phyloP scores from a whole-genome alignment of 1,140 invertebrate species.

The Tenebrio molitor region DNA sequence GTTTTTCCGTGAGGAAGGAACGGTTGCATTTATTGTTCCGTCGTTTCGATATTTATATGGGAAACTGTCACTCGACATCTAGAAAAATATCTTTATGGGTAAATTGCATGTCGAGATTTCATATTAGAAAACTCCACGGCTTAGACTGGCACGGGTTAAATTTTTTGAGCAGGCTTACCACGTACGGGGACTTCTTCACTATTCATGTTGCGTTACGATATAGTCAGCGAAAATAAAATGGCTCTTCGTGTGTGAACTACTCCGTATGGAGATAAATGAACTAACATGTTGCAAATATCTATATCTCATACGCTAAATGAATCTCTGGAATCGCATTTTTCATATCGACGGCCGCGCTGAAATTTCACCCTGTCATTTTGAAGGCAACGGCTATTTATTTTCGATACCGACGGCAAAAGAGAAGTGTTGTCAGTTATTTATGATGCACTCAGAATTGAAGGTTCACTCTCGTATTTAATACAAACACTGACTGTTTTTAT shows the following conservation, averaged over 20 bases:
- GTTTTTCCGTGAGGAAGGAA: neutral
- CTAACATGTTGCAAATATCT: constrained; percentile 56
- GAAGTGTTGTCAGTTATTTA: too few relatives aligned
- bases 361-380: neutral
- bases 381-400: neutral
- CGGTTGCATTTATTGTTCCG: too few relatives aligned
- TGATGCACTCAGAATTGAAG: too few relatives aligned
- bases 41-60: constrained; percentile 15
- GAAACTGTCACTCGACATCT: constrained; percentile 17
- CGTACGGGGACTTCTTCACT: constrained; percentile 55
- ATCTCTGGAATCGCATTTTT: constrained; percentile 18
- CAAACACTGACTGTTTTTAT: too few relatives aligned
- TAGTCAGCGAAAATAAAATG: constrained; percentile 63
- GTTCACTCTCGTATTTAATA: too few relatives aligned
- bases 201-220: constrained; percentile 61
- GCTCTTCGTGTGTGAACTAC: constrained; percentile 58
- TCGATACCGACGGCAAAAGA: too few relatives aligned
- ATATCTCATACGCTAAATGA: constrained; percentile 37
- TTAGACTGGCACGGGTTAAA: constrained; percentile 37
- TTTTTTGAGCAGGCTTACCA: constrained; percentile 54
- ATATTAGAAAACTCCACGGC: constrained; percentile 41
- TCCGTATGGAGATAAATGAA: constrained; percentile 59
- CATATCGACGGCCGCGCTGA: neutral
- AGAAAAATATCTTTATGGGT: constrained; percentile 41
- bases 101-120: constrained; percentile 38